A percentile compares a stretch with the other conserved stretches of the same genome.
Conservation (phyloP, 2,888 invertebrate genomes). For the Tinea semifulvella region DNA sequence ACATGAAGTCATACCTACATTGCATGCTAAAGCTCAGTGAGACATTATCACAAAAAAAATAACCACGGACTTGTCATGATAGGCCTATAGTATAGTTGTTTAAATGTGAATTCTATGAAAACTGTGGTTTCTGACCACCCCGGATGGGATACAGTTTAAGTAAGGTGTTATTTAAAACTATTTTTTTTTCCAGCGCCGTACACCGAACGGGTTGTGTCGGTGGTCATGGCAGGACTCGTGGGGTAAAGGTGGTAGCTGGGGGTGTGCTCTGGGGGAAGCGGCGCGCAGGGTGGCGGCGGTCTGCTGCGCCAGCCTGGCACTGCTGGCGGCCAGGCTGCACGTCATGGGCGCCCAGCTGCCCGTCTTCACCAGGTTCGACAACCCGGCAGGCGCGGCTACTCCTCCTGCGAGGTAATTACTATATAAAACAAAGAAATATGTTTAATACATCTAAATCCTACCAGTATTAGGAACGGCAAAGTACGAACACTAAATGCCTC, state of each 20-base stretch:
- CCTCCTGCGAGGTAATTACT: constrained; percentile 68
- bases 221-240: constrained; percentile 57
- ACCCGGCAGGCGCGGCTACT: constrained; percentile 91
- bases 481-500: too few species aligned
- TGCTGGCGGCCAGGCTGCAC: constrained; percentile 85
- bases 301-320: constrained; percentile 78
- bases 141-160: too few species aligned
- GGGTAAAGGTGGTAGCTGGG: constrained; percentile 55
- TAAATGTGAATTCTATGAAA: too few species aligned
- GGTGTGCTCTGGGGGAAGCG: constrained; percentile 68
- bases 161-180: too few species aligned
- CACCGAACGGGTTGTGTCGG: constrained; percentile 34
- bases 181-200: constrained; percentile 53
- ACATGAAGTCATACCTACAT: too few species aligned
- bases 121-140: too few species aligned
- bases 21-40: too few species aligned
- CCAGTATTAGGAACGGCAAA: too few species aligned
- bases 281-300: constrained; percentile 83
- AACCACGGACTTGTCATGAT: too few species aligned
- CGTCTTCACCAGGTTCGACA: constrained; percentile 96
- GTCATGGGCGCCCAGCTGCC: constrained; percentile 97
- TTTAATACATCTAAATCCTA: neutral
- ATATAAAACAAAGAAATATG: neutral
- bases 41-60: too few species aligned
- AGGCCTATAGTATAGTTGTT: too few species aligned